These are phyloP conservation scores for Amphiprion ocellaris DNA, from an alignment of 2,113 vertebrate genomes.

Conservation along the genomic window DNA sequence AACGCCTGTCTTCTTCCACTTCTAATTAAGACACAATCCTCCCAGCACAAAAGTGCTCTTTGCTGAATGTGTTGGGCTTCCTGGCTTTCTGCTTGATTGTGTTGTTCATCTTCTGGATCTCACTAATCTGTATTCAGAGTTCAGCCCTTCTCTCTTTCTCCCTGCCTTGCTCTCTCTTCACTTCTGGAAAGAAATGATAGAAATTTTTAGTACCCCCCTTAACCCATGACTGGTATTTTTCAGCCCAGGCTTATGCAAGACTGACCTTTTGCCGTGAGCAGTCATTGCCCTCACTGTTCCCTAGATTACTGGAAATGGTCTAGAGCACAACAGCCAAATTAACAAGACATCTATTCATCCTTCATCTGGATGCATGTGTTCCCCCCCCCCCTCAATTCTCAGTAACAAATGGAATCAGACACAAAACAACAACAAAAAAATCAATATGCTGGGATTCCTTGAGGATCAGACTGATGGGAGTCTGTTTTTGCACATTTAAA, in stretches of 20 bases:
- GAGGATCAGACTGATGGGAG: conserved; percentile 33
- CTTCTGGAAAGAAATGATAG: conserved; percentile 46
- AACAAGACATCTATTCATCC: conserved; percentile 21
- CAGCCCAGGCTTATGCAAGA: conserved; percentile 33
- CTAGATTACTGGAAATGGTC: conserved; percentile 40
- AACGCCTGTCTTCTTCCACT: conserved; percentile 43
- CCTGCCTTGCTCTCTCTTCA: conserved; percentile 11
- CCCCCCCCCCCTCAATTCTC: background rate
- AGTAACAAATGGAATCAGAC: conserved; percentile 30
- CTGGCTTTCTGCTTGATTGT: conserved; percentile 59
- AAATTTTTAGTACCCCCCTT: conserved; percentile 33
- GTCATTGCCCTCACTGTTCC: conserved; percentile 29
- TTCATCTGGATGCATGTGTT: conserved; percentile 6
- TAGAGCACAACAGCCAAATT: conserved; percentile 13
- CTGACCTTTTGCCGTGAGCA: conserved; percentile 47
- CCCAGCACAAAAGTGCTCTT: conserved; percentile 51
- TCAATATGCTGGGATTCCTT: conserved; percentile 50
- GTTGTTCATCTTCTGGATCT: conserved; percentile 44
- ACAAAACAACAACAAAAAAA: conserved; percentile 28
- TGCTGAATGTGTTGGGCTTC: conserved; percentile 43
- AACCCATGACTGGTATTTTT: conserved; percentile 44
- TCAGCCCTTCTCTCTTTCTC: conserved; percentile 2
- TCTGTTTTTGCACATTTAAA: conserved; percentile 42
- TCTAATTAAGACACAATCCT: conserved; percentile 65
- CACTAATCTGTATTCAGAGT: conserved; percentile 66